A percentile compares a stretch with the other conserved stretches of the same genome.
Evolutionary conservation across 2,888 invertebrate species (phyloP).

Genomic region (Luperina testacea): DNA sequence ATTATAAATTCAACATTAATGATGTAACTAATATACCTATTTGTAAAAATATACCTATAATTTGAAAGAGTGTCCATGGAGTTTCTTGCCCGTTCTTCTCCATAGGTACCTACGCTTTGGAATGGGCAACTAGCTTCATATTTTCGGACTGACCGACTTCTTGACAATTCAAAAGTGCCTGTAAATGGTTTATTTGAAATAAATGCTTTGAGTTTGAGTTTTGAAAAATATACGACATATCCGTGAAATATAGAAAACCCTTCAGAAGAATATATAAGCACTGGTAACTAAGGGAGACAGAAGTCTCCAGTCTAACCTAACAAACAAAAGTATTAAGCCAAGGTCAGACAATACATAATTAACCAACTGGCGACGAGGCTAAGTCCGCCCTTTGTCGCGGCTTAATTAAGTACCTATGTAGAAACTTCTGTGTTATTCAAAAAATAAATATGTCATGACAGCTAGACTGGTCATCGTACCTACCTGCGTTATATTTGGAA

Average conservation of each 20-base stretch:
- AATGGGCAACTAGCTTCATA: too few relatives aligned
- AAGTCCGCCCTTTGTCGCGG: constrained; percentile 27
- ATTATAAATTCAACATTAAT: too few relatives aligned
- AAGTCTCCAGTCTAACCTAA: not conserved
- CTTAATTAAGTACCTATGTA: not conserved
- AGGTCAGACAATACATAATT: constrained; percentile 27
- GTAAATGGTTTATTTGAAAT: too few relatives aligned
- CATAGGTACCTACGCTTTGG: too few relatives aligned
- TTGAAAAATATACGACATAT: not conserved
- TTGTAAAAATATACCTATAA: too few relatives aligned
- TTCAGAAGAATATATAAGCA: not conserved
- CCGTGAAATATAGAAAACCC: not conserved
- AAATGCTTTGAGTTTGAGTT: too few relatives aligned
- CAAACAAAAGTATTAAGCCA: constrained; percentile 36
- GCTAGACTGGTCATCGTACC: not conserved
- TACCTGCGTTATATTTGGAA: not conserved
- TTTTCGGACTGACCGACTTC: too few relatives aligned
- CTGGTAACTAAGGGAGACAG: constrained; percentile 9
- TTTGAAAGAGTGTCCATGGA: too few relatives aligned
- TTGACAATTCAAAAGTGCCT: too few relatives aligned
- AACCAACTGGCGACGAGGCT: constrained; percentile 15
- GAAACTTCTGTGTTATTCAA: constrained; percentile 14
- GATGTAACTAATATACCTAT: too few relatives aligned
- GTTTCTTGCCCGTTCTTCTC: too few relatives aligned
- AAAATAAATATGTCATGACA: constrained; percentile 23